phyloP scores from a whole-genome alignment of 2,797 vertebrate genomes.

The Lacerta viridis region DNA sequence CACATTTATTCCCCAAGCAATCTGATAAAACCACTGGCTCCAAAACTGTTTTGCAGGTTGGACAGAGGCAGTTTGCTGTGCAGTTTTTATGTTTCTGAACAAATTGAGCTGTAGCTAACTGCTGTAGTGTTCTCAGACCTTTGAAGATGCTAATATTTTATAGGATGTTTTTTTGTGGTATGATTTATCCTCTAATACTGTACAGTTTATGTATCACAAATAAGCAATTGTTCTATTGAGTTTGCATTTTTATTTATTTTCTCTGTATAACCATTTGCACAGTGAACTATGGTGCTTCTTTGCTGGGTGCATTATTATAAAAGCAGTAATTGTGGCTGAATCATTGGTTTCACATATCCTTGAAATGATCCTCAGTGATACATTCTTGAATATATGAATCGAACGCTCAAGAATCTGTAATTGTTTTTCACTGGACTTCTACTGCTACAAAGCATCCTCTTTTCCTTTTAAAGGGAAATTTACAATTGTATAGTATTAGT shows the following conservation, averaged over 20 bases:
- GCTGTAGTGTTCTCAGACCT: conserved; percentile 22
- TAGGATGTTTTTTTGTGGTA: conserved; percentile 26
- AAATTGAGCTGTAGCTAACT: conserved; percentile 33
- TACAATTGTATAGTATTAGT: conserved; percentile 61
- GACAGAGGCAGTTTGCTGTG: not conserved
- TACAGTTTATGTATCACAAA: not conserved
- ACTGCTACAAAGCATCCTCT: conserved; percentile 25
- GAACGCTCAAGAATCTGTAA: not conserved
- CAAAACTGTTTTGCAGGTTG: not conserved
- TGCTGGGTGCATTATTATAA: not conserved
- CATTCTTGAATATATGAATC: not conserved
- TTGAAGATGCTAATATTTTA: conserved; percentile 21
- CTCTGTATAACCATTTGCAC: not conserved
- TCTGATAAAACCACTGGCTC: not conserved
- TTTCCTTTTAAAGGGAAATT: conserved; percentile 60
- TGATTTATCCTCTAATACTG: not conserved
- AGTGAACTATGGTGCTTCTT: not conserved
- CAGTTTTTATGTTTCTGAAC: conserved; percentile 41
- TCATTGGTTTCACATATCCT: not conserved
- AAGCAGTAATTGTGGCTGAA: not conserved
- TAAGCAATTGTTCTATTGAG: conserved; percentile 15
- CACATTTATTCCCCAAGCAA: not conserved
- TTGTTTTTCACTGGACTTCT: conserved; percentile 34
- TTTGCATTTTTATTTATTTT: not conserved
- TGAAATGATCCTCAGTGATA: conserved; percentile 19